Conservation (phyloP, 1,140 invertebrate species). For the Drosophila athabasca region DNA sequence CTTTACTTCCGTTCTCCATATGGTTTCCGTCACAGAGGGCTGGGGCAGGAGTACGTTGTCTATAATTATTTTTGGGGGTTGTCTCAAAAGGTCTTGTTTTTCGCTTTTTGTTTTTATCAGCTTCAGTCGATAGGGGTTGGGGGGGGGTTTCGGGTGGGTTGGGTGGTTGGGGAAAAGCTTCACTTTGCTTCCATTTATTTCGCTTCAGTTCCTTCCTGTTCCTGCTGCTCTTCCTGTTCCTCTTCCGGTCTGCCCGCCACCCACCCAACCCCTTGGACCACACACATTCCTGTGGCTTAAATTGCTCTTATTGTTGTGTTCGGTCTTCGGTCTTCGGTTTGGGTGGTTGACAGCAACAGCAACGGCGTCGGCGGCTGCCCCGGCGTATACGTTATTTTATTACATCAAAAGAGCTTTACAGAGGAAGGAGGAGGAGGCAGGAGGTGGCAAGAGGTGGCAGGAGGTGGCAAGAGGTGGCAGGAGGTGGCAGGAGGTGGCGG, state of each 20-base stretch:
- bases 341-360: conserved; percentile 3
- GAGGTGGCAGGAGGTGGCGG: too few relatives aligned
- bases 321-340: conserved; percentile 18
- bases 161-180: too few relatives aligned
- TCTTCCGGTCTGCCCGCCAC: conserved; percentile 40
- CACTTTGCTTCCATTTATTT: conserved; percentile 49
- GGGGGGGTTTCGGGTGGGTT: too few relatives aligned
- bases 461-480: too few relatives aligned
- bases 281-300: conserved; percentile 77
- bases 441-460: too few relatives aligned
- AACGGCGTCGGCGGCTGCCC: conserved; percentile 41
- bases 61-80: conserved; percentile 41
- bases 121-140: background rate
- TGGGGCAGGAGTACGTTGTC: conserved; percentile 21
- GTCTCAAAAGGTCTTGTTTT: conserved; percentile 22
- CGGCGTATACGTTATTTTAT: conserved; percentile 81
- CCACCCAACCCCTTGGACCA: conserved; percentile 6
- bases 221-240: conserved; percentile 38
- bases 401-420: conserved; percentile 81
- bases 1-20: conserved; percentile 51
- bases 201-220: conserved; percentile 51
- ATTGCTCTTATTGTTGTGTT: conserved; percentile 71
- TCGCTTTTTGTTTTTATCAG: conserved; percentile 56
- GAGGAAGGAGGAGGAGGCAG: background rate
- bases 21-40: conserved; percentile 36